Evolutionary conservation across 2,797 vertebrate genomes (phyloP), one percentile per base, ranked within the genome.

Genomic region (Muscicapa comitata): DNA sequence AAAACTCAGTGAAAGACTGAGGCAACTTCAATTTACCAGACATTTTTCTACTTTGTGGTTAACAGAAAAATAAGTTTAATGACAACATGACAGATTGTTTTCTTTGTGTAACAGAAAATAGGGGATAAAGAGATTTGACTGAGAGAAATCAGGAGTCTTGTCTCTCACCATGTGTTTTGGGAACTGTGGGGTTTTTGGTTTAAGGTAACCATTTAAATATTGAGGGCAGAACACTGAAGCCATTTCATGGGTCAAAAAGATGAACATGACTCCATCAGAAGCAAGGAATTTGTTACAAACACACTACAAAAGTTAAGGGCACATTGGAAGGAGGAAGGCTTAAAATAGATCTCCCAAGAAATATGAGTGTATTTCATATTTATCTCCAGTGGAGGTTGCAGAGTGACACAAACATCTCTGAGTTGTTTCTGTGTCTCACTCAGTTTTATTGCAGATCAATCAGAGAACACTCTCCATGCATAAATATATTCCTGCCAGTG

Each of bases 361-460:
- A 86, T 81, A 72, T 12, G 24, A 58, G 77, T 66, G n/a, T 61
- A 73, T 93, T 92, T 97, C 74, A 63, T 35, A 53, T 82, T 92
- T 89, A 63, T 75, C 74, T 93, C 51, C 53, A 63, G 77, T 1
- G 6, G 66, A 88, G n/a, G 54, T 45, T 88, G 43, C 18, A 55
- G 31, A 81, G 29, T 15, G 80, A 85, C 54, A 82, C 67, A 88
- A 94, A 82, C 50, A 55, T 59, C 33, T 81, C 33, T 43, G 48
- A 79, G 45, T 88, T 87, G 62, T 82, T 94, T 78, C 74, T 92
- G 24, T 82, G 77, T 90, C 92, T 94, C 74, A 31, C 31, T 88
- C 71, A 63, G 24, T 92, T 90, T 90, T 90, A 85, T 19, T 90
- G 80, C 35, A 71, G 71, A 95, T 95, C 83, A 91, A 84, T 93